phyloP scores from a whole-genome alignment of 2,888 invertebrate genomes.

The Meliscaeva auricollis region DNA sequence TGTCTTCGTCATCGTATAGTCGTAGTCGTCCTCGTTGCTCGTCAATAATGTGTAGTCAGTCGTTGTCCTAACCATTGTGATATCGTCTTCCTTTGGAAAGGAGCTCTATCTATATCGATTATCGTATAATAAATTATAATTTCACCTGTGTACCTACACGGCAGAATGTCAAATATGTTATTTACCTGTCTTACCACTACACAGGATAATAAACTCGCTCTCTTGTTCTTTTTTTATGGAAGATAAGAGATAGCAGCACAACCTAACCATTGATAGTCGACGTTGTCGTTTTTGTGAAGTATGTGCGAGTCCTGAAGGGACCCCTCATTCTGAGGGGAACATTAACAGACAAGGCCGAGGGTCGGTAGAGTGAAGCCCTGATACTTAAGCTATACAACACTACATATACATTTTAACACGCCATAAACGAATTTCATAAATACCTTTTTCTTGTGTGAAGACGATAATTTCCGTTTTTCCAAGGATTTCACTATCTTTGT shows the following conservation, averaged over 20 bases:
- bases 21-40: constrained; percentile 29
- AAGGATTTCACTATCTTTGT: constrained; percentile 37
- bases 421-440: constrained; percentile 73
- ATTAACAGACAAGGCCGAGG: constrained; percentile 19
- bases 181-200: constrained; percentile 70
- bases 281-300: constrained; percentile 28
- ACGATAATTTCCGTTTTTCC: constrained; percentile 60
- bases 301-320: constrained; percentile 36
- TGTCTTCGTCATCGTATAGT: constrained; percentile 26
- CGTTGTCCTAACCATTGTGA: constrained; percentile 46
- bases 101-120: constrained; percentile 67
- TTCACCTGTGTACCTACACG: constrained; percentile 71
- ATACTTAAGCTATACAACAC: constrained; percentile 31
- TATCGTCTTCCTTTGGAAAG: constrained; percentile 28
- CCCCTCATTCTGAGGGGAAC: constrained; percentile 28
- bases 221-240: constrained; percentile 47
- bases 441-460: constrained; percentile 64
- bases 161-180: constrained; percentile 73
- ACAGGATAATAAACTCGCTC: constrained; percentile 66
- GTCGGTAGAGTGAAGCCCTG: constrained; percentile 18
- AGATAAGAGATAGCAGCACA: constrained; percentile 55
- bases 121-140: constrained; percentile 73
- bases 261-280: constrained; percentile 12
- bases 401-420: constrained; percentile 61
- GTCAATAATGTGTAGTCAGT: constrained; percentile 33